These are phyloP conservation scores for Arrhamphus sclerolepis DNA, from an alignment of 2,797 vertebrate genomes.

Conservation along the genomic window DNA sequence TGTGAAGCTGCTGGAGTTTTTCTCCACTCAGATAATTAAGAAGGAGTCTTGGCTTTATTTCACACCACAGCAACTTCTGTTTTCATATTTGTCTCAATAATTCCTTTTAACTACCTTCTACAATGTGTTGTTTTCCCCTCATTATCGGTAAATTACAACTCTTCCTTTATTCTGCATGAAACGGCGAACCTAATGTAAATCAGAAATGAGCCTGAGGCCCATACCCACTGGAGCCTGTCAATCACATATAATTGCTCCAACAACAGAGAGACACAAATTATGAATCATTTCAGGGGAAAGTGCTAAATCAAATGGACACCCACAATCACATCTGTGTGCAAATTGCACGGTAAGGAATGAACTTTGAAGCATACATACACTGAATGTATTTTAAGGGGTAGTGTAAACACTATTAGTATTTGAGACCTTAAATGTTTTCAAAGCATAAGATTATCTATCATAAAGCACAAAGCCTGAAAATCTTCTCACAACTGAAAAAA, in stretches of 20 bases:
- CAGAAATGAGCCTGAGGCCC: conserved; percentile 68
- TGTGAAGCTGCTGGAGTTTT: conserved; percentile 23
- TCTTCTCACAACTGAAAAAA: no score
- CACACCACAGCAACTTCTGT: conserved; percentile 29
- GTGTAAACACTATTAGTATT: not conserved
- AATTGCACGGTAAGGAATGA: not conserved
- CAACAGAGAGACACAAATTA: conserved; percentile 61
- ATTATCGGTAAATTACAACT: conserved; percentile 68
- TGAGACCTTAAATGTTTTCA: not conserved
- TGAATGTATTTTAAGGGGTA: no score
- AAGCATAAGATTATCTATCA: conserved; percentile 9
- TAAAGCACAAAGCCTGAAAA: not conserved
- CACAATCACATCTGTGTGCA: conserved; percentile 1
- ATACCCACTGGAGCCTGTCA: conserved; percentile 72
- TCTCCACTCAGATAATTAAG: conserved; percentile 30
- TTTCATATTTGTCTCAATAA: conserved; percentile 59
- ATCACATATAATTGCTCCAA: conserved; percentile 81
- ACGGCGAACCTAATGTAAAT: conserved; percentile 64
- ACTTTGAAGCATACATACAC: no score
- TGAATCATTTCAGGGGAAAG: conserved; percentile 58
- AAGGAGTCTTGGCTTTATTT: conserved; percentile 40
- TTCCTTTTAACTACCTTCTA: conserved; percentile 60
- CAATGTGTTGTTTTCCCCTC: conserved; percentile 54
- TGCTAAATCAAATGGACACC: conserved; percentile 32
- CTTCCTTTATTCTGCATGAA: conserved; percentile 58